These are phyloP conservation scores for Agelas oroides DNA, from an alignment of 37 sponge, comb jelly and placozoan genomes.

Conservation along the genomic window DNA sequence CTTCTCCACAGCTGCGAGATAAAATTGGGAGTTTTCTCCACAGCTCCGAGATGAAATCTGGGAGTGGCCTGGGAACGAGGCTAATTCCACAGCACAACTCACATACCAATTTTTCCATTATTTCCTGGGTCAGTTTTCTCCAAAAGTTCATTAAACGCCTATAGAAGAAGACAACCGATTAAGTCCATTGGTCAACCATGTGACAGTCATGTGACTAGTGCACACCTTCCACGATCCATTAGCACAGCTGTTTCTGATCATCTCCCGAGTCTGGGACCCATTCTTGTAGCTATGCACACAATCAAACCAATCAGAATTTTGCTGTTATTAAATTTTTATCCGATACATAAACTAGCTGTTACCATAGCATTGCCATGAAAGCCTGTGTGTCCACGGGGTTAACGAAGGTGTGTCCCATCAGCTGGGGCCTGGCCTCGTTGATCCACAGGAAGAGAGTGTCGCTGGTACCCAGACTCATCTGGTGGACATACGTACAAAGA, in stretches of 20 bases:
- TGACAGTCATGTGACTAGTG: conserved; percentile 6
- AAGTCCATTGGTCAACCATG: background rate
- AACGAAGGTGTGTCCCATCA: conserved; percentile 92
- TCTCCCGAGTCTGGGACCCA: conserved; percentile 80
- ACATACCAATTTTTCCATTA: conserved; percentile 78
- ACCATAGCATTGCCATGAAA: conserved; percentile 95
- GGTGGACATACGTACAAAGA: background rate
- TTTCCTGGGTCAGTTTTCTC: conserved; percentile 83
- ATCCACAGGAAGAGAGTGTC: conserved; percentile 94
- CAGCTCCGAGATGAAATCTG: too few relatives aligned
- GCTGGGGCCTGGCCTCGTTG: conserved; percentile 77
- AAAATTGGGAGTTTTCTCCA: too few relatives aligned
- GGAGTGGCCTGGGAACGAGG: too few relatives aligned
- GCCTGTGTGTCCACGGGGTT: conserved; percentile 85
- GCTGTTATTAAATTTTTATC: too few relatives aligned
- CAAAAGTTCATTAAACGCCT: conserved; percentile 76
- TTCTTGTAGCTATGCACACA: conserved; percentile 86
- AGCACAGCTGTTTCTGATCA: conserved; percentile 64
- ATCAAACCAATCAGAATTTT: too few relatives aligned
- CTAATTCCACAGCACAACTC: background rate
- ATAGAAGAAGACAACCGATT: background rate
- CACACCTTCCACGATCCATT: conserved; percentile 64
- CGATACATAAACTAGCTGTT: too few relatives aligned
- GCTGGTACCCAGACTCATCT: conserved; percentile 92
- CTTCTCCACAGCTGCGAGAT: too few relatives aligned